Conservation (phyloP, 2,888 invertebrate genomes). For the Parnassius apollo region DNA sequence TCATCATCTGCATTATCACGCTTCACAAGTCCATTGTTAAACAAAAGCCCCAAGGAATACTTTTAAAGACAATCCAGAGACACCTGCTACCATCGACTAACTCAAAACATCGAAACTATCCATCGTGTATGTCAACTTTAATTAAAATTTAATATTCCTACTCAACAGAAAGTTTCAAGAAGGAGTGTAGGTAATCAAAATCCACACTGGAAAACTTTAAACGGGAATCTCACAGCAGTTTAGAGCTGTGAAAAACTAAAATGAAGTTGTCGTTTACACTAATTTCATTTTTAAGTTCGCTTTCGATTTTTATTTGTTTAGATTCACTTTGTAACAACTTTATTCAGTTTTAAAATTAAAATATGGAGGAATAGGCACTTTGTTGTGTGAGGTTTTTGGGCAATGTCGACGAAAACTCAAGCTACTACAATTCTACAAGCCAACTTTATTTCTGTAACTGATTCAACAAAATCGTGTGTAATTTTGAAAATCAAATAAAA, state of each 20-base stretch:
- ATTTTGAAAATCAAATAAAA: no score
- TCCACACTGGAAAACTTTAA: constrained; percentile 72
- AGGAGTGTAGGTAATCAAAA: constrained; percentile 81
- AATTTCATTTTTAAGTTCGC: constrained; percentile 76
- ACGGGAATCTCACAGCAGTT: constrained; percentile 69
- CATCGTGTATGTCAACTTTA: constrained; percentile 76
- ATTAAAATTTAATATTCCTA: constrained; percentile 81
- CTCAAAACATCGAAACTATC: constrained; percentile 35
- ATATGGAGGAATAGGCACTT: constrained; percentile 63
- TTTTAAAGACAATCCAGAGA: no score
- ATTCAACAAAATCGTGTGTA: no score
- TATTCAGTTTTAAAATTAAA: constrained; percentile 76
- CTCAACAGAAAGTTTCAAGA: constrained; percentile 73
- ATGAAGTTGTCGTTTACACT: constrained; percentile 80
- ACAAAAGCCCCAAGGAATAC: no score
- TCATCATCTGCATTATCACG: no score
- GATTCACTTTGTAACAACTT: constrained; percentile 55
- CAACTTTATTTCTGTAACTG: not conserved
- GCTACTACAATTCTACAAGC: constrained; percentile 30
- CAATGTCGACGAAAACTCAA: constrained; percentile 56
- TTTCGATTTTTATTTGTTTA: constrained; percentile 68
- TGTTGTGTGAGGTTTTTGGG: constrained; percentile 57
- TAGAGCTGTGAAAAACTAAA: constrained; percentile 70
- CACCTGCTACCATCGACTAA: no score
- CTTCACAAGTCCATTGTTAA: no score